phyloP scores from a whole-genome alignment of 2,113 vertebrate genomes.

The Antigone vipio region DNA sequence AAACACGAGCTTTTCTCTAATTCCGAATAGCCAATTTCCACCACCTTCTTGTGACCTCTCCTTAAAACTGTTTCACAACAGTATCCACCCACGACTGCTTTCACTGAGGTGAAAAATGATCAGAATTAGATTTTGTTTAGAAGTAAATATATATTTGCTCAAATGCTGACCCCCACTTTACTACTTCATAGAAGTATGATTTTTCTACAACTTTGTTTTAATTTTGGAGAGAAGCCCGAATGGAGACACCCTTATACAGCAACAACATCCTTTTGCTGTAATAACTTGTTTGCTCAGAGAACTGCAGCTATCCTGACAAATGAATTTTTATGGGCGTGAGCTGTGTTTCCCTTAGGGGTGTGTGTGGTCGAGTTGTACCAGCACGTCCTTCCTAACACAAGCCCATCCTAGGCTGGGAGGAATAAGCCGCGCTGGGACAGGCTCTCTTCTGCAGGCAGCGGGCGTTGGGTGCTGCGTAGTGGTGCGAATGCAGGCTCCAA shows the following conservation, averaged over 20 bases:
- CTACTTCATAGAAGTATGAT: not conserved
- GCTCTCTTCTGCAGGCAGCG: not conserved
- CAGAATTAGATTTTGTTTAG: not conserved
- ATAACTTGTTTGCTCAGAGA: not conserved
- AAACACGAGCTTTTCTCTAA: not conserved
- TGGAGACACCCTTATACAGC: not conserved
- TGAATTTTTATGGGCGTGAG: not conserved
- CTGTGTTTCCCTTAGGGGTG: not conserved
- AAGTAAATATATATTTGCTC: not conserved
- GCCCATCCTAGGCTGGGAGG: not conserved
- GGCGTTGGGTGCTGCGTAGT: not conserved
- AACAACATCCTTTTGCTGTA: not conserved
- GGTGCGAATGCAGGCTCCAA: accelerated
- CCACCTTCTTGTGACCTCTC: not conserved
- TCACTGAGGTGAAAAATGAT: not conserved
- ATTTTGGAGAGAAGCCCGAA: not conserved
- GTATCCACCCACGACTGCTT: not conserved
- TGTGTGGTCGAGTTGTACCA: not conserved
- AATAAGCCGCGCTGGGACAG: not conserved
- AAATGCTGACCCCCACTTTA: not conserved
- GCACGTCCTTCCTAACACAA: not conserved
- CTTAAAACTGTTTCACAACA: not conserved
- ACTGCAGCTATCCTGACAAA: not conserved
- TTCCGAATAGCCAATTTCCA: not conserved
- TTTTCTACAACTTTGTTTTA: not conserved